Conservation (phyloP, 2,113 vertebrate genomes). For the Archilochus colubris region DNA sequence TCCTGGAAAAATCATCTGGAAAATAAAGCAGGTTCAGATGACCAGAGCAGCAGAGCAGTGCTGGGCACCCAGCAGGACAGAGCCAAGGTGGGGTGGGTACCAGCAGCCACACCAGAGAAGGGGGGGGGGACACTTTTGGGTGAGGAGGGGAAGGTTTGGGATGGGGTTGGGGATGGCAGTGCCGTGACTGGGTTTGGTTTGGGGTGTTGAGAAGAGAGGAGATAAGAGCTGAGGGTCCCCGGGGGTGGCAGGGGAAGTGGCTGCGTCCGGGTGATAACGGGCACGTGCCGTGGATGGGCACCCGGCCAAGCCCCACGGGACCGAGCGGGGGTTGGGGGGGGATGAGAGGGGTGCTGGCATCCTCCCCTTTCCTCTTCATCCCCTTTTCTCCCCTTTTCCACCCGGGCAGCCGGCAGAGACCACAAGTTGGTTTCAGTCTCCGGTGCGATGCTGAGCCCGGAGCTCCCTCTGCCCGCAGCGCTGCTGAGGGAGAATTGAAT, state of each 20-base stretch:
- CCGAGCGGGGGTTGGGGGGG: not conserved
- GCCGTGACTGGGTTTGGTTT: fast-evolving
- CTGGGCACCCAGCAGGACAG: not conserved
- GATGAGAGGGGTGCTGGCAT: not conserved
- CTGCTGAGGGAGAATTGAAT: not conserved
- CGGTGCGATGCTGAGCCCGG: not conserved
- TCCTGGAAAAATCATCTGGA: not conserved
- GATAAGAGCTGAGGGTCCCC: not conserved
- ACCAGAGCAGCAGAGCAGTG: not conserved
- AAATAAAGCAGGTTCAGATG: not conserved
- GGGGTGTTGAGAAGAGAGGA: not conserved
- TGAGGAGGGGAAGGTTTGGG: not conserved
- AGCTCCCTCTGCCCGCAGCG: not conserved
- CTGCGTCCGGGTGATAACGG: not conserved
- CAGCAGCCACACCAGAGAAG: fast-evolving
- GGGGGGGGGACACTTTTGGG: not conserved
- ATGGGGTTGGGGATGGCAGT: not conserved
- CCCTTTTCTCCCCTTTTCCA: not conserved
- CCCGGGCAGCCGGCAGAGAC: not conserved
- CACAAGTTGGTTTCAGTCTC: not conserved
- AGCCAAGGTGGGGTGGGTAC: fast-evolving
- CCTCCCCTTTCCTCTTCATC: not conserved
- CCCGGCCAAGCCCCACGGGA: not conserved
- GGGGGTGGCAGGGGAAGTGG: not conserved
- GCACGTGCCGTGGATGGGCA: not conserved